phyloP scores from a whole-genome alignment of 1,140 invertebrate genomes.

The Monochamus saltuarius region DNA sequence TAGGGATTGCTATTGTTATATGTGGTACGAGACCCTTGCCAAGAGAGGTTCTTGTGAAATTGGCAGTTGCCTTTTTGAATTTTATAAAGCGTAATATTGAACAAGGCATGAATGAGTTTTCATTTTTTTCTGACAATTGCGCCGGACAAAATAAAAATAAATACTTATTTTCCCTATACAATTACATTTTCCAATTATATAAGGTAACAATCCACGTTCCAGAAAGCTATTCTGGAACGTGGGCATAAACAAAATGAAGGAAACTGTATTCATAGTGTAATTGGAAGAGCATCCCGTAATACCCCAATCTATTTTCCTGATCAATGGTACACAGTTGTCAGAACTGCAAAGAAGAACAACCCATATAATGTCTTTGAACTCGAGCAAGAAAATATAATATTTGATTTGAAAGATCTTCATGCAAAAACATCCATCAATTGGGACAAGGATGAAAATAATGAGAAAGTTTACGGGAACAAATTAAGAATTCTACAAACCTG shows the following conservation, averaged over 20 bases:
- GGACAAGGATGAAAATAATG: background rate
- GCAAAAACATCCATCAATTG: background rate
- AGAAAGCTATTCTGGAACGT: slow-evolving; percentile 46
- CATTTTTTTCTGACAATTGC: slow-evolving; percentile 50
- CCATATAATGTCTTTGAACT: slow-evolving; percentile 12
- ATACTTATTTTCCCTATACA: slow-evolving; percentile 43
- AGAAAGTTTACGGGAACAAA: background rate
- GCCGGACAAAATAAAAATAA: slow-evolving; percentile 49
- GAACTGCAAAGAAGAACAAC: slow-evolving; percentile 36
- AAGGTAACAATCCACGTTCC: slow-evolving; percentile 40
- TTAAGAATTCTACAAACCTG: background rate
- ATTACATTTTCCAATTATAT: slow-evolving; percentile 32
- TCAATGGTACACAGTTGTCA: slow-evolving; percentile 40
- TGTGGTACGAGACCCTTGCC: slow-evolving; percentile 38
- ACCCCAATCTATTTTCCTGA: slow-evolving; percentile 40
- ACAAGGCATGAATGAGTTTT: slow-evolving; percentile 37
- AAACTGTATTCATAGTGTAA: slow-evolving; percentile 45
- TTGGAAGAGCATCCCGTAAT: slow-evolving; percentile 40
- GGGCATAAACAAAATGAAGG: slow-evolving; percentile 50
- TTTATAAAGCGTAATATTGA: slow-evolving; percentile 29
- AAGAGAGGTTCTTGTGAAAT: slow-evolving; percentile 40
- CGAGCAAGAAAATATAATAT: background rate
- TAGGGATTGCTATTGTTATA: slow-evolving; percentile 35
- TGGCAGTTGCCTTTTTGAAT: slow-evolving; percentile 34
- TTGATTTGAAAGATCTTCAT: background rate